Conservation (phyloP, 2,888 invertebrate species). For the Junonia oenone region DNA sequence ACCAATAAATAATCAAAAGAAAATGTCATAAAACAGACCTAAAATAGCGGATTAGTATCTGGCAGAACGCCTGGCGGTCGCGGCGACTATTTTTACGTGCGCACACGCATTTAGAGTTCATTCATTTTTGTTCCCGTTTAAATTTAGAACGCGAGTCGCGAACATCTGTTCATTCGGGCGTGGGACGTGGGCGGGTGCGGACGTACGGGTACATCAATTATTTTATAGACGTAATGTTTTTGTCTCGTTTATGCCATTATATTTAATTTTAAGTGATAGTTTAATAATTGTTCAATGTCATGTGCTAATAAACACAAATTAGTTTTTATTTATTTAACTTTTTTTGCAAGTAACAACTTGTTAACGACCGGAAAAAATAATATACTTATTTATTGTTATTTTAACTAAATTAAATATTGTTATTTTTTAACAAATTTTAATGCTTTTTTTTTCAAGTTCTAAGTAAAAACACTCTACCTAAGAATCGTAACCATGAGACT, state of each 20-base stretch:
- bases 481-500: no score
- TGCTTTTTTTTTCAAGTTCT: no score
- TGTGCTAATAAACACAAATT: neutral
- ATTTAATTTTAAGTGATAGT: neutral
- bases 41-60: constrained; percentile 21
- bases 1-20: neutral
- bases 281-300: neutral
- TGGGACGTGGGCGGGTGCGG: constrained; percentile 43
- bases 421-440: no score
- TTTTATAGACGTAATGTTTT: constrained; percentile 7
- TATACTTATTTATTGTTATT: no score
- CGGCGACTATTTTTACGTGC: constrained; percentile 47
- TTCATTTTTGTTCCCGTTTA: constrained; percentile 55
- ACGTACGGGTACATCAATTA: constrained; percentile 15
- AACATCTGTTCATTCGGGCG: constrained; percentile 40
- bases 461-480: no score
- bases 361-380: no score
- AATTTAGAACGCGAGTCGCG: constrained; percentile 46
- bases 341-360: no score
- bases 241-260: neutral
- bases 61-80: constrained; percentile 48
- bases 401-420: no score
- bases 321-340: neutral
- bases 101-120: constrained; percentile 65
- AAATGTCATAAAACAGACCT: constrained; percentile 19